Conservation (phyloP, 2,888 invertebrate species). For the Uropetala carovei region DNA sequence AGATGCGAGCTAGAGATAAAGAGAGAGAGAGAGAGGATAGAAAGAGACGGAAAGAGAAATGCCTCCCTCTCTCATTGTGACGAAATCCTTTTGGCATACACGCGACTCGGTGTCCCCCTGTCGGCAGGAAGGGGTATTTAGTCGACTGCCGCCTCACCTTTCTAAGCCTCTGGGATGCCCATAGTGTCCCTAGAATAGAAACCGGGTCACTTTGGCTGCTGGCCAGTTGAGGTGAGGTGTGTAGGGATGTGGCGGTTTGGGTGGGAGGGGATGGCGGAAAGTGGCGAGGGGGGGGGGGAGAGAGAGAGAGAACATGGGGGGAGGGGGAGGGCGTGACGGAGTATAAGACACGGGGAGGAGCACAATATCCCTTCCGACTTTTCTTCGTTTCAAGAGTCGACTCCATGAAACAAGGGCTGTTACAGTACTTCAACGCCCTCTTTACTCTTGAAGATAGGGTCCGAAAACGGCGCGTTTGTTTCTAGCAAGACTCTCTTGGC, state of each 20-base stretch:
- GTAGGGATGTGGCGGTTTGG: constrained; percentile 13
- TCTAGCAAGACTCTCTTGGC: not conserved
- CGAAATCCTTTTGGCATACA: constrained; percentile 53
- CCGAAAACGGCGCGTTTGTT: not conserved
- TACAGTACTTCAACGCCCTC: not conserved
- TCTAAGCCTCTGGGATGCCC: constrained; percentile 41
- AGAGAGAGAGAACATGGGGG: not conserved
- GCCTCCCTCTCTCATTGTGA: constrained; percentile 52
- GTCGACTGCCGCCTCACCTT: constrained; percentile 6
- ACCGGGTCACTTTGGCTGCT: constrained; percentile 50
- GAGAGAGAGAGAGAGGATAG: not conserved
- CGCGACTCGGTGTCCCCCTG: constrained; percentile 51
- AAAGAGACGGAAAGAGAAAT: constrained; percentile 1
- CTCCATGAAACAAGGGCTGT: not conserved
- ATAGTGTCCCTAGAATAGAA: constrained; percentile 61
- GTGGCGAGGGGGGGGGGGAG: constrained; percentile 15
- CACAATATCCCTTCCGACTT: not conserved
- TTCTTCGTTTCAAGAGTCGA: not conserved
- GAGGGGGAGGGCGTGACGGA: not conserved
- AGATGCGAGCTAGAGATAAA: not conserved
- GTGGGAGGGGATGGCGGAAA: not conserved
- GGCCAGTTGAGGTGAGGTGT: constrained; percentile 57
- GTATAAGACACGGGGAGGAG: constrained; percentile 21
- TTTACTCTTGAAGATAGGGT: not conserved
- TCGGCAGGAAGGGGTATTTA: constrained; percentile 45